Evolutionary conservation across 2,888 invertebrate genomes (phyloP).

Genomic region (Dicyrtomina minuta): DNA sequence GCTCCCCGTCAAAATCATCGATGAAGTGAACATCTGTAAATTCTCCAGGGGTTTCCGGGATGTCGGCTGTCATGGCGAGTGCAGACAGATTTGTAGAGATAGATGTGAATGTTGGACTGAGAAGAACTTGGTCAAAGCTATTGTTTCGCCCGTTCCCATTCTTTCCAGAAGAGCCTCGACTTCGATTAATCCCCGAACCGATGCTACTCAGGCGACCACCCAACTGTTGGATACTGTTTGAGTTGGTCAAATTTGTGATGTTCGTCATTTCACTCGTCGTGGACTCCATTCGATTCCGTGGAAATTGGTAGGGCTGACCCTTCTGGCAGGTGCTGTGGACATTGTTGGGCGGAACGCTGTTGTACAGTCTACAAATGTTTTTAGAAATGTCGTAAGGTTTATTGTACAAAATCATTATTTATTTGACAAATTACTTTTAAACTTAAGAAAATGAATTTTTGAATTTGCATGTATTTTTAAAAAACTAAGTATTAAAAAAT

Average conservation of each 20-base stretch:
- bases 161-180: neutral
- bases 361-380: slow-evolving; percentile 68
- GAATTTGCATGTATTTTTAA: too few species aligned
- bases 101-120: neutral
- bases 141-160: neutral
- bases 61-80: neutral
- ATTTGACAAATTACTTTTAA: too few species aligned
- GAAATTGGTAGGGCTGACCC: slow-evolving; percentile 55
- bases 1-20: neutral
- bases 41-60: neutral
- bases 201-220: neutral
- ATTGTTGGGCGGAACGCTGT: slow-evolving; percentile 58
- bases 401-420: too few species aligned
- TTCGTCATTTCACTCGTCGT: slow-evolving; percentile 69
- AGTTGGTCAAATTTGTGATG: slow-evolving; percentile 61
- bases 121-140: neutral
- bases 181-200: neutral
- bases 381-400: too few species aligned
- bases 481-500: too few species aligned
- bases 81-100: neutral
- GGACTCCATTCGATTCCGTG: slow-evolving; percentile 69
- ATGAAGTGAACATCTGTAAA: neutral
- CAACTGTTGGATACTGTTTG: neutral
- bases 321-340: too few species aligned
- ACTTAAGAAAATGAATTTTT: too few species aligned